Evolutionary conservation across 2,797 vertebrate genomes (phyloP), one percentile per base, ranked within the genome.

Genomic region (Cottoperca gobio): DNA sequence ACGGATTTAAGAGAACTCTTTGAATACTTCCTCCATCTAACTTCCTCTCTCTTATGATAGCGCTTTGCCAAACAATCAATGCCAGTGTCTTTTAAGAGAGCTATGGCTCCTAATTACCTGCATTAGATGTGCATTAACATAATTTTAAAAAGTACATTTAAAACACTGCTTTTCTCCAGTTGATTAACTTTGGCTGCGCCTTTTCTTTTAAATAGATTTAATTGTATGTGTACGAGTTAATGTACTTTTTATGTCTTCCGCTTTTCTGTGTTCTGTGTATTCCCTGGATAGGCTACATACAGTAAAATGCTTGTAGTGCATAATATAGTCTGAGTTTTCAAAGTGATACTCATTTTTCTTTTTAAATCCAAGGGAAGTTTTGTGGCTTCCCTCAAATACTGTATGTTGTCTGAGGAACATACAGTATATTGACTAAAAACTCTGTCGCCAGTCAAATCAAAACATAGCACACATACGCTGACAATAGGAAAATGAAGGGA

Each of bases 381-480:
- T 54, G 7, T 21, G 16, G n/a, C 16, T 49, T 21, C 14, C 21
- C 23, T 33, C 7, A 60, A 37, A n/a, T 67, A n/a, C 10, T 58
- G 26, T 19, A 45, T 5, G 4, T 24, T 54, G 23, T 7, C 69
- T 70, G 10, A 46, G 53, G 8, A 55, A 62, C 66, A 45, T 8
- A 21, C n/a, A 65, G 39, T 60, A 60, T 52, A 42, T 21, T 64
- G n/a, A 70, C 75, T 58, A 81, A 73, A 50, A 72, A 43, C 13
- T 13, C 16, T 13, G 61, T 78, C 7, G 1, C 13, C 23, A 70
- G 72, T 57, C 58, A 7, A 40, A 70, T 76, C 31, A 71, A 67
- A 79, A 70, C 28, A 60, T 48, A 33, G 55, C 59, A 69, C 33
- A 65, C 42, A 42, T 52, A 48, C 17, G 33, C 16, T 46, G 62